Evolutionary conservation across 2,113 vertebrate species (phyloP).

Genomic region (Maccullochella peelii): DNA sequence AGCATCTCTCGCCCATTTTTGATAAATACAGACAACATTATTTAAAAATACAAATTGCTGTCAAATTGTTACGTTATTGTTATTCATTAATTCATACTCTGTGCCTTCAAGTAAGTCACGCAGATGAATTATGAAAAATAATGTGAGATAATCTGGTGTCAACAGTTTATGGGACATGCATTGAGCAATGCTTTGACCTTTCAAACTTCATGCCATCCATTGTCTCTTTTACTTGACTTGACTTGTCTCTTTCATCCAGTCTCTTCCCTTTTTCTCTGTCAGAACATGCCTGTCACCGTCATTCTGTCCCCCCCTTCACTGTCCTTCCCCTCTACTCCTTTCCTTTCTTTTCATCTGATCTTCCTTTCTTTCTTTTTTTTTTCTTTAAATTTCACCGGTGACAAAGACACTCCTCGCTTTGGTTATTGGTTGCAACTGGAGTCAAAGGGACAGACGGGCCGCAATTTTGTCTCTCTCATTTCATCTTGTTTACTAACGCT

Average conservation of each 20-base stretch:
- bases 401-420: constrained; percentile 26
- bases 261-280: constrained; percentile 39
- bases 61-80: constrained; percentile 19
- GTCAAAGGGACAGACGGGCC: constrained; percentile 5
- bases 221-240: constrained; percentile 35
- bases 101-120: constrained; percentile 16
- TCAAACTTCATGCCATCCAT: constrained; percentile 45
- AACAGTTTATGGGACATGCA: constrained; percentile 34
- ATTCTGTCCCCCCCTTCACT: constrained; percentile 21
- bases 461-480: constrained; percentile 20
- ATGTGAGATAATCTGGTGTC: constrained; percentile 33
- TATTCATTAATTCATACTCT: constrained; percentile 17
- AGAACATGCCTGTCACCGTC: constrained; percentile 35
- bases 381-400: constrained; percentile 17
- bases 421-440: constrained; percentile 29
- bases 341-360: constrained; percentile 35
- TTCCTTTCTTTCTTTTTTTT: constrained; percentile 4
- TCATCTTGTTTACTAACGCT: constrained; percentile 3
- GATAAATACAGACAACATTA: constrained; percentile 11
- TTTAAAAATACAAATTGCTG: constrained; percentile 25
- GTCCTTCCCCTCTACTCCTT: constrained; percentile 49
- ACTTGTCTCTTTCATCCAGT: constrained; percentile 62
- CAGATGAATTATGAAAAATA: constrained; percentile 27
- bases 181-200: constrained; percentile 32
- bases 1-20: constrained; percentile 4